A percentile compares a stretch with the other conserved stretches of the same genome.
phyloP scores from a whole-genome alignment of 1,140 invertebrate species.

The Drosophila kikkawai region DNA sequence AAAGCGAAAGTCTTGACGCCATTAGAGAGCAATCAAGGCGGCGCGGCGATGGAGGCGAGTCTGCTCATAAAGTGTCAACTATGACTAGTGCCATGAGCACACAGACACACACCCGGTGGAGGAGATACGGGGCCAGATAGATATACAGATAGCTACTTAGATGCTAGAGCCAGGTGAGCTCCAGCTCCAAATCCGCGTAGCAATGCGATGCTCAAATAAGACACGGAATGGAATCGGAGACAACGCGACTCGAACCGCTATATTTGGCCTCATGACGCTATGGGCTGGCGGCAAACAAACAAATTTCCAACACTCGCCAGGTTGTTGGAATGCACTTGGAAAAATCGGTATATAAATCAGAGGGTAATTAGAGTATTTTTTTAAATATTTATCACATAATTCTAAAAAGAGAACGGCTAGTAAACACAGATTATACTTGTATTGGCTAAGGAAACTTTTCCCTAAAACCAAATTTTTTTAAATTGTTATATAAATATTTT shows the following conservation, averaged over 20 bases:
- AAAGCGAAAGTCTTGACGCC: constrained; percentile 83
- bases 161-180: constrained; percentile 24
- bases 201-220: constrained; percentile 56
- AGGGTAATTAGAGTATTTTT: neutral
- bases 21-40: constrained; percentile 70
- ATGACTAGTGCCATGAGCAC: constrained; percentile 79
- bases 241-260: constrained; percentile 32
- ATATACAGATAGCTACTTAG: constrained; percentile 24
- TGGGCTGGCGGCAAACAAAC: constrained; percentile 46
- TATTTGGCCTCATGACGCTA: constrained; percentile 44
- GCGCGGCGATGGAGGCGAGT: neutral
- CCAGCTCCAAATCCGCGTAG: constrained; percentile 11
- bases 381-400: neutral
- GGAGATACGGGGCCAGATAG: constrained; percentile 25
- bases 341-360: neutral
- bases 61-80: constrained; percentile 75
- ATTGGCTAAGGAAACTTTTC: neutral
- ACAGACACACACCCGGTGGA: constrained; percentile 22
- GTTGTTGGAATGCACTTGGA: constrained; percentile 10
- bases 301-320: constrained; percentile 55
- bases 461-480: neutral
- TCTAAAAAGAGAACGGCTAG: neutral
- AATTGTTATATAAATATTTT: no score
- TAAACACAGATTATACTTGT: no score
- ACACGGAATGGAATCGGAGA: constrained; percentile 47